Conservation (phyloP, 1,140 invertebrate species). For the Solen grandis region DNA sequence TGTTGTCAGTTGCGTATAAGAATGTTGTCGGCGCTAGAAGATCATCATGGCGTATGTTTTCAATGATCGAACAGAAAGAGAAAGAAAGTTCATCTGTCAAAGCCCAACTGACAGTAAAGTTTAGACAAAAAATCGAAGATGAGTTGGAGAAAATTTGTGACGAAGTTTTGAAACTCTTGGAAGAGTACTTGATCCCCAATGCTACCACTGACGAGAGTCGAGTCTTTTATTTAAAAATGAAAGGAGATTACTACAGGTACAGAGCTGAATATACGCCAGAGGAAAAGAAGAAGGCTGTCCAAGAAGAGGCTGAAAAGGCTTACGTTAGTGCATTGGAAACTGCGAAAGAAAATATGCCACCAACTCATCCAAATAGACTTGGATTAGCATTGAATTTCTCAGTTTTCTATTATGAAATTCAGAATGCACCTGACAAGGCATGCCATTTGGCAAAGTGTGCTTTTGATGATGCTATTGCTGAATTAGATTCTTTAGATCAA, state of each 20-base stretch:
- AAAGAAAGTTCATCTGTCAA: constrained; percentile 94
- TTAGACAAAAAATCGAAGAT: constrained; percentile 98
- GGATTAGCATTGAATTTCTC: constrained; percentile 99
- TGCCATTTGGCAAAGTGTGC: constrained; percentile 99
- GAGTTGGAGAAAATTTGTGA: constrained; percentile 99
- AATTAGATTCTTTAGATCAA: constrained; percentile 98
- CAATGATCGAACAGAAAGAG: constrained; percentile 95
- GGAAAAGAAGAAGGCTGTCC: constrained; percentile 84
- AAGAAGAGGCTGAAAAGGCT: constrained; percentile 97
- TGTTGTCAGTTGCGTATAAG: constrained; percentile 99
- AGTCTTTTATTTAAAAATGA: constrained; percentile 99
- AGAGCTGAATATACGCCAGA: constrained; percentile 98
- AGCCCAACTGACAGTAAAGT: constrained; percentile 81
- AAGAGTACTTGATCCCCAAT: constrained; percentile 93
- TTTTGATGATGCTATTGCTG: constrained; percentile 99
- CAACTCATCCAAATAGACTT: constrained; percentile 98
- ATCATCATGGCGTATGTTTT: constrained; percentile 98
- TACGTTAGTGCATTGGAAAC: constrained; percentile 99
- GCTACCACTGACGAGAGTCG: constrained; percentile 88
- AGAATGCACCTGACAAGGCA: constrained; percentile 99
- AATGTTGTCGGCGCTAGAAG: constrained; percentile 98
- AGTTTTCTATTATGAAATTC: constrained; percentile 99
- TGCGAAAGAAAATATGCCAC: constrained; percentile 99
- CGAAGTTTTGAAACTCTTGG: constrained; percentile 96
- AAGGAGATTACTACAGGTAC: constrained; percentile 99